Evolutionary conservation across 2,797 vertebrate species (phyloP), one percentile per base, ranked within the genome.

Genomic region (Sciurus vulgaris): DNA sequence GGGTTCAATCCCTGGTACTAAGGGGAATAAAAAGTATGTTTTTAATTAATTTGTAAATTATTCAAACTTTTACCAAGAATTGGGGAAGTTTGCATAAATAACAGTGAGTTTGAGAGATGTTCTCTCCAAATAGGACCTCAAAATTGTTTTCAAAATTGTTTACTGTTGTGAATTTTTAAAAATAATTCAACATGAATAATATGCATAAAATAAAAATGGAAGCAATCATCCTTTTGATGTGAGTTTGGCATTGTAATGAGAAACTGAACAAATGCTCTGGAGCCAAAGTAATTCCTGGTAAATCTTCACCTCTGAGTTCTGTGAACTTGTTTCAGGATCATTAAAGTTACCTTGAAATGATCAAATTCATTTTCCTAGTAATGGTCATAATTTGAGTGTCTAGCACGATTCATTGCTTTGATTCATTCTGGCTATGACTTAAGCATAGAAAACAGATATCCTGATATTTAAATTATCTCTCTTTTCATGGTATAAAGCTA

Each of bases 21-120:
- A 9, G 26, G 7, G 8, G 8, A 26, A 12, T 28, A 22, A 56
- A 22, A 56, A 22, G 9, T 8, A 61, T 61, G 56, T 7, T 74
- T 89, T 94, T 84, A 88, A 41, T 38, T 85, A 51, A 35, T 49
- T 84, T 85, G 94, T 83, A 63, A 89, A 49, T 84, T 77, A 61
- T 26, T 90, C 30, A 33, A 70, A 96, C 73, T 74, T 77, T 84
- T 78, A 47, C 44, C 91, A 44, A 54, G 26, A 61, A 49, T 93
- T 72, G 5, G 26, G 10, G 20, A 89, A 67, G 17, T 83, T 93
- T 96, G 28, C 28, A 22, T 70, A 86, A 82, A 33, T n/a, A 72
- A 73, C n/a, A 38, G 38, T 93, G 74, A 63, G 8, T 54, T 84
- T 79, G 24, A 73, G 26, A 88, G 14, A 59, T 76, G 24, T 89